Percentiles rank a stretch among this genome's conserved stretches.
Evolutionary conservation across 2,113 vertebrate species (phyloP).

Genomic region (Antennarius striatus): DNA sequence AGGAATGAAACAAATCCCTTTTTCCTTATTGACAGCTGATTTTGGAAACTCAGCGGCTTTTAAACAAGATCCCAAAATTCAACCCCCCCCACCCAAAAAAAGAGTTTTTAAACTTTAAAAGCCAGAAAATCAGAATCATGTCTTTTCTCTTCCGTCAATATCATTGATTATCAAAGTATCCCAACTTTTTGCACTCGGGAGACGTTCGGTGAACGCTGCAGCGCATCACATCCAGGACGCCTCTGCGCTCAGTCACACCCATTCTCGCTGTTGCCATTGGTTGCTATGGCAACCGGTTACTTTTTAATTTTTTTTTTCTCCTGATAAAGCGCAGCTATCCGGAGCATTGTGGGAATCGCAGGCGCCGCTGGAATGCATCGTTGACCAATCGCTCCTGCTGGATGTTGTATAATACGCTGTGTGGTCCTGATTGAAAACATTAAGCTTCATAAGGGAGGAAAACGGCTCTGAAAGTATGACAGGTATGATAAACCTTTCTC

Average conservation of each 20-base stretch:
- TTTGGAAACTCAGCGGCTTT: conserved; percentile 25
- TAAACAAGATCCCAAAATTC: not conserved
- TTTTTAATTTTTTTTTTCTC: not conserved
- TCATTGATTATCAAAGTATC: too few relatives aligned
- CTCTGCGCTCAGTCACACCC: too few relatives aligned
- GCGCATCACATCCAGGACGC: too few relatives aligned
- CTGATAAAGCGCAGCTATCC: conserved; percentile 12
- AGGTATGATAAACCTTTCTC: conserved; percentile 70
- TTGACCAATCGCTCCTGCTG: conserved; percentile 28
- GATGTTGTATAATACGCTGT: conserved; percentile 43
- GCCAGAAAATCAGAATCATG: not conserved
- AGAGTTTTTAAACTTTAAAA: not conserved
- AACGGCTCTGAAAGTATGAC: conserved; percentile 68
- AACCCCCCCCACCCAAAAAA: too few relatives aligned
- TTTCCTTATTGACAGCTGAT: conserved; percentile 18
- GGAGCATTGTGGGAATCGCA: conserved; percentile 33
- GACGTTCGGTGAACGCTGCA: too few relatives aligned
- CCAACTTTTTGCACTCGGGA: too few relatives aligned
- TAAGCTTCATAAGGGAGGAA: conserved; percentile 65
- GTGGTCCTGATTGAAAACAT: conserved; percentile 59
- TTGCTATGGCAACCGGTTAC: not conserved
- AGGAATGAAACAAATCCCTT: conserved; percentile 49
- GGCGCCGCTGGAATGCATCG: conserved; percentile 31
- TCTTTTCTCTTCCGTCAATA: too few relatives aligned
- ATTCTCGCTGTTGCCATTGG: too few relatives aligned